Conservation (phyloP, 2,888 invertebrate genomes). For the Phaonia tiefii region DNA sequence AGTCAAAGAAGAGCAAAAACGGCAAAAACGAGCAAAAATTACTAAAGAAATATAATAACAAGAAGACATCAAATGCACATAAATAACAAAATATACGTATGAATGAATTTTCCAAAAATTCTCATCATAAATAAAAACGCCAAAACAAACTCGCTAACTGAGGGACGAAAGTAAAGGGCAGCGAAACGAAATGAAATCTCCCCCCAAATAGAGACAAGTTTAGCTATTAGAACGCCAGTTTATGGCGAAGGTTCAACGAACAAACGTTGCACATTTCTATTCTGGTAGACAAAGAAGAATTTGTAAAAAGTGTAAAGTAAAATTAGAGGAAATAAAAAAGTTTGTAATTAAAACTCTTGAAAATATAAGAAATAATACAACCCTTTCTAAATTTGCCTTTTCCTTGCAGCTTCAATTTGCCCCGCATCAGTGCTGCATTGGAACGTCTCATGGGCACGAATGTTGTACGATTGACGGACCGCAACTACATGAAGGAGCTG, state of each 20-base stretch:
- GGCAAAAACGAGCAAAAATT: slow-evolving; percentile 12
- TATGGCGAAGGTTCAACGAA: slow-evolving; percentile 17
- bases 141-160: slow-evolving; percentile 7
- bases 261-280: slow-evolving; percentile 30
- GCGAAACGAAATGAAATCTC: background rate
- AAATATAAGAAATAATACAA: background rate
- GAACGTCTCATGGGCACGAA: slow-evolving; percentile 81
- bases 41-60: slow-evolving; percentile 50
- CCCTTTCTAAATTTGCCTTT: background rate
- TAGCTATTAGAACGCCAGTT: slow-evolving; percentile 46
- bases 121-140: slow-evolving; percentile 20
- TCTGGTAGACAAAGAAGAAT: background rate
- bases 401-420: slow-evolving; percentile 78
- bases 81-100: slow-evolving; percentile 45
- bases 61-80: slow-evolving; percentile 33
- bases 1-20: background rate
- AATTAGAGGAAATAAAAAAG: background rate
- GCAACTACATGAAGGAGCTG: slow-evolving; percentile 84
- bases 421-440: slow-evolving; percentile 79
- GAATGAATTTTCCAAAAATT: slow-evolving; percentile 42
- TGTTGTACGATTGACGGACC: slow-evolving; percentile 84
- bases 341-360: background rate
- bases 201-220: too few species aligned
- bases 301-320: background rate
- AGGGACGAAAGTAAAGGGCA: background rate